phyloP scores from a whole-genome alignment of 2,113 vertebrate genomes.

The Ariopsis seemanni region DNA sequence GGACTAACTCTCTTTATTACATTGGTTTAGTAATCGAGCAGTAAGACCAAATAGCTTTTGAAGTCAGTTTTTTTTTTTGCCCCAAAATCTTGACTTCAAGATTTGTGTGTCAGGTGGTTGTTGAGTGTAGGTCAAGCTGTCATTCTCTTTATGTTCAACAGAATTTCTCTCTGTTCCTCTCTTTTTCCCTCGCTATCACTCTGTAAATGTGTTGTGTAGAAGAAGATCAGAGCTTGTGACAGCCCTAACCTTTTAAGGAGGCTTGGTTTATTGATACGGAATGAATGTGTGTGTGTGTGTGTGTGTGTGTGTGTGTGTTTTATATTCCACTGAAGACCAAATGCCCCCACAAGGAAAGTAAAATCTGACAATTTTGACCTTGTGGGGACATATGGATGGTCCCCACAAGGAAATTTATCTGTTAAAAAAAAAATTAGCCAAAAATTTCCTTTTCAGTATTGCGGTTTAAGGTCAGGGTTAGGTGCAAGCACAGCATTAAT shows the following conservation, averaged over 20 bases:
- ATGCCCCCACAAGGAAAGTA: no score
- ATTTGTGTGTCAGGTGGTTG: not conserved
- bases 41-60: not conserved
- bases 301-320: not conserved
- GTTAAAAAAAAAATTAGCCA: no score
- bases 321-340: no score
- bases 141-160: not conserved
- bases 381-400: no score
- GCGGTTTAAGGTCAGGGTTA: no score
- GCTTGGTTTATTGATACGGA: slow-evolving; percentile 53
- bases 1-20: not conserved
- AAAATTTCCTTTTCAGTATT: no score
- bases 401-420: no score
- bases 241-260: slow-evolving; percentile 56
- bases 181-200: not conserved
- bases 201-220: slow-evolving; percentile 29
- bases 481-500: no score
- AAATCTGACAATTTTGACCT: no score
- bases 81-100: slow-evolving; percentile 11
- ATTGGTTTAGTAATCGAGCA: not conserved
- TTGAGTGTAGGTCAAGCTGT: not conserved
- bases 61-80: not conserved
- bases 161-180: not conserved
- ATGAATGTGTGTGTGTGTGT: slow-evolving; percentile 11
- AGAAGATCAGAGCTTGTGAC: slow-evolving; percentile 43